A percentile compares a stretch with the other conserved stretches of the same genome.
Conservation (phyloP, 1,140 invertebrate genomes). For the Diorhabda sublineata region DNA sequence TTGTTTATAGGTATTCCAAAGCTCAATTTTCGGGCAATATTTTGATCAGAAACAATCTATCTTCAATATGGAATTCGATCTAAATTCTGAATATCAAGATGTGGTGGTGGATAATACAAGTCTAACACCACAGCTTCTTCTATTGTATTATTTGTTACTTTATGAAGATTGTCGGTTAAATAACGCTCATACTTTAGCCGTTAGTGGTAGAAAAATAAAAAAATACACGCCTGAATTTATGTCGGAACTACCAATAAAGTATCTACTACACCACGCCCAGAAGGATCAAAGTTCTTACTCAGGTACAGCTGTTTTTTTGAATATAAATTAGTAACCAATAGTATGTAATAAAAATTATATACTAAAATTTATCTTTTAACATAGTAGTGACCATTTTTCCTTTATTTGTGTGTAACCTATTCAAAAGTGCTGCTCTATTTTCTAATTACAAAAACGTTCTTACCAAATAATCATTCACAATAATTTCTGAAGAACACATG, state of each 20-base stretch:
- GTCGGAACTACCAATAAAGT: slow-evolving; percentile 89
- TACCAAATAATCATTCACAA: too few relatives aligned
- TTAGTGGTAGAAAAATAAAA: slow-evolving; percentile 72
- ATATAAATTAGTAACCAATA: too few relatives aligned
- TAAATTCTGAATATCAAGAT: slow-evolving; percentile 48
- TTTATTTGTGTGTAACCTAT: too few relatives aligned
- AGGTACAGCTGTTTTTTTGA: slow-evolving; percentile 44
- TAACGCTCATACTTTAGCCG: slow-evolving; percentile 68
- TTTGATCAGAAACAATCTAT: slow-evolving; percentile 56
- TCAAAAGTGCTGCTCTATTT: too few relatives aligned
- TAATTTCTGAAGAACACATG: too few relatives aligned
- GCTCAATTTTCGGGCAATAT: slow-evolving; percentile 67
- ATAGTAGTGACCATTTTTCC: too few relatives aligned
- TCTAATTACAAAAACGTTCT: too few relatives aligned
- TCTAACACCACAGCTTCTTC: slow-evolving; percentile 80
- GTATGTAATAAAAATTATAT: too few relatives aligned
- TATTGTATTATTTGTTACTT: slow-evolving; percentile 88
- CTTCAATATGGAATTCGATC: slow-evolving; percentile 52
- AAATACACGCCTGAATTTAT: slow-evolving; percentile 85
- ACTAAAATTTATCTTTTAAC: too few relatives aligned
- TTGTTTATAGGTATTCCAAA: slow-evolving; percentile 62
- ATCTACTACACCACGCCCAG: slow-evolving; percentile 89
- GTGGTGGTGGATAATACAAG: slow-evolving; percentile 61
- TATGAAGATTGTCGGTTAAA: slow-evolving; percentile 88
- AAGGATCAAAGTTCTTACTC: slow-evolving; percentile 87